Percentiles rank a stretch among this genome's conserved stretches.
These are phyloP conservation scores for Deilephila porcellus DNA, from an alignment of 2,888 invertebrate species.

Conservation along the genomic window DNA sequence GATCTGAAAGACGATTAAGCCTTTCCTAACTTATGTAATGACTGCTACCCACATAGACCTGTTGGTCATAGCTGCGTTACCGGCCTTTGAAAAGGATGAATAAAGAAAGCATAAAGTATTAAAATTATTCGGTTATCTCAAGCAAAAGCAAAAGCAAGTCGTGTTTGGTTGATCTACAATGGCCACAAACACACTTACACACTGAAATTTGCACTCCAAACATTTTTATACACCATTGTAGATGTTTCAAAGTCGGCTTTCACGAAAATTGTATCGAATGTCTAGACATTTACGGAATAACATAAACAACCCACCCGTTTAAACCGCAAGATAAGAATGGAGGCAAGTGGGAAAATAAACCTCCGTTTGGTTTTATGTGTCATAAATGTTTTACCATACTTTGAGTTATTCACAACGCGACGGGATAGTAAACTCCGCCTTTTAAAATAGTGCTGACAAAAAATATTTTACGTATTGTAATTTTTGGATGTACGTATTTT, in stretches of 20 bases:
- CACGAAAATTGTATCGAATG: background rate
- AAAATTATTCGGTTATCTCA: too few relatives aligned
- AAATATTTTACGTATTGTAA: background rate
- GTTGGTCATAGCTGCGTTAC: too few relatives aligned
- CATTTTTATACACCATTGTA: background rate
- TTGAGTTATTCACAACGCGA: conserved; percentile 1
- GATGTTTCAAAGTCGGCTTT: background rate
- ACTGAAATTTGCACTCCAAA: too few relatives aligned
- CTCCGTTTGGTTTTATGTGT: conserved; percentile 11
- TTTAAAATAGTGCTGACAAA: conserved; percentile 1
- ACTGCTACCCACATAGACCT: too few relatives aligned
- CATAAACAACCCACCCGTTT: background rate
- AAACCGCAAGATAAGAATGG: conserved; percentile 3
- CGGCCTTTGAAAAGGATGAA: too few relatives aligned
- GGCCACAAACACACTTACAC: too few relatives aligned
- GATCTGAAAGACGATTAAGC: too few relatives aligned
- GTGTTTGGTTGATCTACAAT: too few relatives aligned
- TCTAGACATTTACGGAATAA: background rate
- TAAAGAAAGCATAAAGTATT: too few relatives aligned
- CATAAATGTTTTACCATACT: conserved; percentile 13
- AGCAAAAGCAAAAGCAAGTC: too few relatives aligned
- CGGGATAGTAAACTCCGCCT: background rate
- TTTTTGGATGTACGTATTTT: background rate
- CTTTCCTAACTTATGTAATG: too few relatives aligned
- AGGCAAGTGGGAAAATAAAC: conserved; percentile 14